Evolutionary conservation across 2,888 invertebrate genomes (phyloP).

Genomic region (Chymomyza fuscimana): DNA sequence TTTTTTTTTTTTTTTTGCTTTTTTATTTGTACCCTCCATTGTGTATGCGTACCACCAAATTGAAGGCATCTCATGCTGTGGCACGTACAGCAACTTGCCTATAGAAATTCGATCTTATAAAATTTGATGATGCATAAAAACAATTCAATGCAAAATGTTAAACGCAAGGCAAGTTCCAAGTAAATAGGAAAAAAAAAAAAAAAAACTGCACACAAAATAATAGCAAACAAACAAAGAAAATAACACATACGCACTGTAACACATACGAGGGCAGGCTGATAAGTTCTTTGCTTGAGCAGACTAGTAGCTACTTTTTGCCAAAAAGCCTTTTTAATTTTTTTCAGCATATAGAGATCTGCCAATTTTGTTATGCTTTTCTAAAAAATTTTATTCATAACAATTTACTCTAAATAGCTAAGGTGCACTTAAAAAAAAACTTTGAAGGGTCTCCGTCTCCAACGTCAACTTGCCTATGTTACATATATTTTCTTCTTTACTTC

Average conservation of each 20-base stretch:
- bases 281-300: too few species aligned
- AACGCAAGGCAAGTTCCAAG: not conserved
- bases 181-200: not conserved
- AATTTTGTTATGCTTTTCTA: too few species aligned
- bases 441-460: too few species aligned
- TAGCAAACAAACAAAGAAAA: not conserved
- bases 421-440: too few species aligned
- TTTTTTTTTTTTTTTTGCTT: too few species aligned
- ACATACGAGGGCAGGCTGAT: not conserved
- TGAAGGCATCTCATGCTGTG: not conserved
- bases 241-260: not conserved
- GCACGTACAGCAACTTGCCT: not conserved
- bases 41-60: not conserved
- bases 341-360: too few species aligned
- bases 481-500: too few species aligned
- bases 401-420: too few species aligned
- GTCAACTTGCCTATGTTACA: too few species aligned
- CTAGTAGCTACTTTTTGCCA: too few species aligned
- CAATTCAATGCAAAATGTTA: slow-evolving; percentile 7
- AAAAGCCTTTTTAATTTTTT: too few species aligned
- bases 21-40: not conserved
- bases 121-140: slow-evolving; percentile 8
- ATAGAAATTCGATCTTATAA: slow-evolving; percentile 3
- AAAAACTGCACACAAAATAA: slow-evolving; percentile 1
- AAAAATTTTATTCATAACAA: too few species aligned